Evolutionary conservation across 2,888 invertebrate species (phyloP), one percentile per base, ranked within the genome.

Genomic region (Xestia ashworthii): DNA sequence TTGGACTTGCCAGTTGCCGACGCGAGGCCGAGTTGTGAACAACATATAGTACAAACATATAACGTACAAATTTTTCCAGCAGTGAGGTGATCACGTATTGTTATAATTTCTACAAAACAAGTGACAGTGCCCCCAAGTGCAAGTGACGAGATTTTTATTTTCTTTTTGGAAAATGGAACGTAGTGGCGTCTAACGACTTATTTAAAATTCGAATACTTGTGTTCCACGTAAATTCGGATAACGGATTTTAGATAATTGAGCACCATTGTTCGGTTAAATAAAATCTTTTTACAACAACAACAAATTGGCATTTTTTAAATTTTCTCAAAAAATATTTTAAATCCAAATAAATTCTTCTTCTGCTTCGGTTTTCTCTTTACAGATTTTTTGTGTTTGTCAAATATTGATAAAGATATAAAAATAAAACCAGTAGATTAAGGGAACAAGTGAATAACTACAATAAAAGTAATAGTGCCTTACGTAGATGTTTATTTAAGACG

Each of bases 21-120:
- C 93, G 92, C 91, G 91, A 90, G 89, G 89, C 93, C 94, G 95
- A 94, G 93, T 95, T 95, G 95, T 95, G 95, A 92, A 93, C 94
- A 96, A 95, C 95, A 89, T 90, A 96, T 95, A 96, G 96, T 96
- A 96, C 96, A 96, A 96, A 96, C 76, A 89, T 90, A 88, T 90
- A 91, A 91, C 95, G 96, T 96, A 95, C 96, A 96, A 96, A 96
- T 95, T 95, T 95, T 93, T 91, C 89, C 90, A 91, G 88, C 91
- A 94, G 95, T 96, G 95, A 95, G 95, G 95, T 95, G 95, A 94
- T 93, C 92, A 88, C 88, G 91, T 93, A 89, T 88, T 89, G 91
- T 92, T 89, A 88, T 89, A 90, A 90, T 92, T 91, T 87, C 83
- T 87, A 85, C 84, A 88, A 38, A 80, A 82, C 72, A 87, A 93